These are phyloP conservation scores for Callyntrura guangdongensis DNA, from an alignment of 2,888 invertebrate genomes.

Conservation along the genomic window DNA sequence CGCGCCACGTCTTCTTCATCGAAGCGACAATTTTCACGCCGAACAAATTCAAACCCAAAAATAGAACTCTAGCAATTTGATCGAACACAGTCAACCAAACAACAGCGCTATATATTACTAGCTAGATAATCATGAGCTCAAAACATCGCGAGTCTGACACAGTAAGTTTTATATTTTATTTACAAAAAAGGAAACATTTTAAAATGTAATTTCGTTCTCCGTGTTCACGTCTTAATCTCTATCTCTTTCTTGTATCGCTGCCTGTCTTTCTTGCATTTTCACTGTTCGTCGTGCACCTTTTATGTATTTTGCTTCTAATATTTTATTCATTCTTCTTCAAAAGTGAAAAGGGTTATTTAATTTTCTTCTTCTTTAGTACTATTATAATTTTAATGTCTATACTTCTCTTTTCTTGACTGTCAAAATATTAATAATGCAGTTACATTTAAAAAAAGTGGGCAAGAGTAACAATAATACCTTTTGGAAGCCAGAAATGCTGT, in stretches of 20 bases:
- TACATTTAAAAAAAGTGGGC: constrained; percentile 17
- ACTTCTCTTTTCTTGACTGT: constrained; percentile 16
- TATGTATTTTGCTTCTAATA: constrained; percentile 39
- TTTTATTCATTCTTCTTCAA: constrained; percentile 11
- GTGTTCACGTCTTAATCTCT: neutral
- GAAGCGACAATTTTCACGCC: constrained; percentile 16
- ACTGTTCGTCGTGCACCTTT: constrained; percentile 41
- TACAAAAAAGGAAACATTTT: constrained; percentile 32
- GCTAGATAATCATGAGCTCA: constrained; percentile 81
- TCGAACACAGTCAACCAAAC: constrained; percentile 34
- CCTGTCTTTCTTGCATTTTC: constrained; percentile 44
- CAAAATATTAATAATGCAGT: neutral
- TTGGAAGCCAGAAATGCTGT: constrained; percentile 22
- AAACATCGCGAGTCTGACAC: constrained; percentile 84
- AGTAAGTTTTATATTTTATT: constrained; percentile 79
- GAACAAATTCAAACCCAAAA: neutral
- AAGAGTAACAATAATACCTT: constrained; percentile 33
- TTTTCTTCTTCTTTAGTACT: neutral
- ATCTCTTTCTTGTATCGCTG: constrained; percentile 2
- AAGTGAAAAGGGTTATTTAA: neutral
- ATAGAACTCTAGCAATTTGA: constrained; percentile 2
- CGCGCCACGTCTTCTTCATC: neutral
- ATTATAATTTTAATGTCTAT: constrained; percentile 17
- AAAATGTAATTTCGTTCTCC: constrained; percentile 14
- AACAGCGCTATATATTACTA: constrained; percentile 36